A percentile compares a stretch with the other conserved stretches of the same genome.
Conservation (phyloP, 2,113 vertebrate species). For the Mustelus asterias region DNA sequence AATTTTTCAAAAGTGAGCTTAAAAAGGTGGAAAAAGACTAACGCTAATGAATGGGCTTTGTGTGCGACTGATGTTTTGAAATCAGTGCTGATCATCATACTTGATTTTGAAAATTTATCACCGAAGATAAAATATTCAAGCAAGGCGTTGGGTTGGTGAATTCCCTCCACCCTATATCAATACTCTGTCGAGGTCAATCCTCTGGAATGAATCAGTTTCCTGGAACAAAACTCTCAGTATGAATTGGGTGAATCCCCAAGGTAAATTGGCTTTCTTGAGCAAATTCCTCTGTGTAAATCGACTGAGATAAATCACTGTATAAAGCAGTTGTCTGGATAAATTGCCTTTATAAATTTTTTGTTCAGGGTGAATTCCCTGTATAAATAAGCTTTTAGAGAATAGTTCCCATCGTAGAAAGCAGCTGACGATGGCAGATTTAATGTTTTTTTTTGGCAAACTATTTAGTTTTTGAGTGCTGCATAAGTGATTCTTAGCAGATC, state of each 20-base stretch:
- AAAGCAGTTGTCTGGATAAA: constrained; percentile 5
- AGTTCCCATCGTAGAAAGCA: neutral
- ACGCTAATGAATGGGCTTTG: neutral
- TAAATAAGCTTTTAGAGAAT: neutral
- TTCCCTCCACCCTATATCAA: neutral
- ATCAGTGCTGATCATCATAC: neutral
- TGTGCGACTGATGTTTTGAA: neutral
- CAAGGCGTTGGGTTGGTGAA: neutral
- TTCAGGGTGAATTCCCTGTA: constrained; percentile 9
- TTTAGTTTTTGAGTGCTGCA: neutral
- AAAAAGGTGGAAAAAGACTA: neutral
- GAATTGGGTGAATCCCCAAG: constrained; percentile 12
- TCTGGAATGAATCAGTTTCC: neutral
- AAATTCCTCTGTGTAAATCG: neutral
- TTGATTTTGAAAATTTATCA: neutral
- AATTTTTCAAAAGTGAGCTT: neutral
- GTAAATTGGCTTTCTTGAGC: neutral
- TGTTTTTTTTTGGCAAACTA: neutral
- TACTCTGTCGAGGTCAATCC: neutral
- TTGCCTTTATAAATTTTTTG: neutral
- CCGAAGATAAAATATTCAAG: neutral
- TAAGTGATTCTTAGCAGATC: neutral
- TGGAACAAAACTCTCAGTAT: constrained; percentile 6
- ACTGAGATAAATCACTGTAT: constrained; percentile 17
- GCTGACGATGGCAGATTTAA: constrained; percentile 3